A percentile compares a stretch with the other conserved stretches of the same genome.
Evolutionary conservation across 2,797 vertebrate genomes (phyloP).

Genomic region (Pseudopleuronectes americanus): DNA sequence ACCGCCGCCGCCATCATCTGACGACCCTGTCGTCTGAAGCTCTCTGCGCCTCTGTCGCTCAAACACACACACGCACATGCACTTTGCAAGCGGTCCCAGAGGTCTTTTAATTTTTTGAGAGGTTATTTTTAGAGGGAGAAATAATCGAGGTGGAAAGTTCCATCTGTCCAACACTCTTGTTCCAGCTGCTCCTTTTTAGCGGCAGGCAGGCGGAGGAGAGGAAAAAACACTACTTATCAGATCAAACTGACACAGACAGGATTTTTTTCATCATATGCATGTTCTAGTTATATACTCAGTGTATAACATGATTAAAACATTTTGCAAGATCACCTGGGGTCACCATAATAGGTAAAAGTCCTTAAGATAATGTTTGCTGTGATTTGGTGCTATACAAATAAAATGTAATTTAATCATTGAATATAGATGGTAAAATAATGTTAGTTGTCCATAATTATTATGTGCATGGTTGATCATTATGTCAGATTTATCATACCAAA

Average conservation of each 20-base stretch:
- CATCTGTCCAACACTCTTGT: conserved; percentile 86
- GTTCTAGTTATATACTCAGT: neutral
- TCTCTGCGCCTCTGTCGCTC: conserved; percentile 66
- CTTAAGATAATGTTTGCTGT: too few species aligned
- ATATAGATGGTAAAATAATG: too few species aligned
- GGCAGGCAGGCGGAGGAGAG: conserved; percentile 56
- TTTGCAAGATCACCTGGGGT: neutral
- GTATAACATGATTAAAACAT: neutral
- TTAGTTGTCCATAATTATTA: too few species aligned
- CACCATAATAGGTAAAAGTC: neutral
- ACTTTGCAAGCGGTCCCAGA: conserved; percentile 80
- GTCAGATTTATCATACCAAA: too few species aligned
- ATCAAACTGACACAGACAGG: conserved; percentile 58
- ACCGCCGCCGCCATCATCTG: conserved; percentile 64
- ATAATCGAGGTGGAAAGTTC: conserved; percentile 90
- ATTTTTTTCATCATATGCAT: conserved; percentile 32
- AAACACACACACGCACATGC: conserved; percentile 59
- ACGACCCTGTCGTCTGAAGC: conserved; percentile 67
- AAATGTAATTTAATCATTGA: too few species aligned
- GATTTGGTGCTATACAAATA: too few species aligned
- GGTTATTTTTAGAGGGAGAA: conserved; percentile 85
- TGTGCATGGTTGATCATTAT: too few species aligned
- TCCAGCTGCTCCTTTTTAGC: conserved; percentile 87
- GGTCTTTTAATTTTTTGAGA: conserved; percentile 87
- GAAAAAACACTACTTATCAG: conserved; percentile 52